Evolutionary conservation across 2,797 vertebrate genomes (phyloP).

Genomic region (Ataeniobius toweri): DNA sequence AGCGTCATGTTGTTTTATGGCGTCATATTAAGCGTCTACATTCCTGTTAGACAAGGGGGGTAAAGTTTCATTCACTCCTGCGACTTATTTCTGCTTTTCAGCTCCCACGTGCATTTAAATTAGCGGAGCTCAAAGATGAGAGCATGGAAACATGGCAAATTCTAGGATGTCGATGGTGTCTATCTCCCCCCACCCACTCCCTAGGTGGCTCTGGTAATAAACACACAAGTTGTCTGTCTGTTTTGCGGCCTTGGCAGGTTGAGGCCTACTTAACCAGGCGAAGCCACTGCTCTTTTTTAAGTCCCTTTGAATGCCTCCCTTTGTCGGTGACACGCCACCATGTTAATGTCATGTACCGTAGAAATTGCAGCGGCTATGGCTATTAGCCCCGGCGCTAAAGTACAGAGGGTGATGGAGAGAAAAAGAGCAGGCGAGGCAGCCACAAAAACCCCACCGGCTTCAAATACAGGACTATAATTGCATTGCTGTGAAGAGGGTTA

Average conservation of each 20-base stretch:
- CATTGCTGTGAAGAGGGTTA: constrained; percentile 97
- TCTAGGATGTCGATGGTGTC: constrained; percentile 26
- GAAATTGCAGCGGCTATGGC: constrained; percentile 99
- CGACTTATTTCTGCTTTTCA: constrained; percentile 31
- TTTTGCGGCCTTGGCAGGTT: constrained; percentile 78
- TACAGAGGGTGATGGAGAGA: constrained; percentile 87
- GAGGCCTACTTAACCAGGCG: constrained; percentile 81
- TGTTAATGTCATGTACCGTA: constrained; percentile 99
- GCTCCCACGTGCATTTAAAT: constrained; percentile 33
- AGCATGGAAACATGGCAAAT: constrained; percentile 13
- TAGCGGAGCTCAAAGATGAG: constrained; percentile 18
- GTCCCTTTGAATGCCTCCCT: constrained; percentile 81
- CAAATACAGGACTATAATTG: constrained; percentile 98
- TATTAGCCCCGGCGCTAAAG: constrained; percentile 98
- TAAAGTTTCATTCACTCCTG: constrained; percentile 47
- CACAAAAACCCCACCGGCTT: constrained; percentile 94
- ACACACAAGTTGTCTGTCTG: constrained; percentile 81
- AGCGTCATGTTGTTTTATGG: constrained; percentile 45
- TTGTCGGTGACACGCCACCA: constrained; percentile 82
- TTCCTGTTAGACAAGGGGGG: constrained; percentile 43
- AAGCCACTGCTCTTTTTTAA: constrained; percentile 80
- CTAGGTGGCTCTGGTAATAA: constrained; percentile 79
- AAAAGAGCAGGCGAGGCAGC: constrained; percentile 80
- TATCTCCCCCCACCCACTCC: constrained; percentile 43
- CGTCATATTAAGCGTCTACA: constrained; percentile 45